Base-by-base conservation (phyloP, 2,113 vertebrate species). In the Ceratotherium simum region DNA sequence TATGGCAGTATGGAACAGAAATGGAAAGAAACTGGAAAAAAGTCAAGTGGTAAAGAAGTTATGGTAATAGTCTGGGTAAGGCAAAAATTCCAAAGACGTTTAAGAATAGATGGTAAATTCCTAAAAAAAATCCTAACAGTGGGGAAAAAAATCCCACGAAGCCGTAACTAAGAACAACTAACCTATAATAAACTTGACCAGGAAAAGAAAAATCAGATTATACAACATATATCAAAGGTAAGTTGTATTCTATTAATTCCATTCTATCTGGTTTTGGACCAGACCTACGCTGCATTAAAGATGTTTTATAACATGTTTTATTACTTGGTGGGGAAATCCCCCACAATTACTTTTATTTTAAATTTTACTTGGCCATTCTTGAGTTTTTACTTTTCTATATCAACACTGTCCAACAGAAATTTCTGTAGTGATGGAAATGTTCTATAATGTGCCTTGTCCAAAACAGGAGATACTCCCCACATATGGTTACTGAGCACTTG, bases 21-120 rank as follows among this genome's bases (percentile, higher is more conserved):
- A 73, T n/a, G 23, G 29, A 90, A 67, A 82, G 20, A 42, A 67
- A 76, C 5, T 17, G 9, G 27, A 82, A 23, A 87, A 70, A 62
- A 90, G 84, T 80, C 89, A 81, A 81, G 18, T 94, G 76, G n/a
- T 65, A 81, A 81, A 64, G 20, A 89, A 73, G 58, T 67, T 83
- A 90, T 17, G 29, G 36, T 51, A 83, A 29, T 17, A 31, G 33
- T 67, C 9, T 65, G 48, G 17, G 5, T 90, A 75, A 83, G 62
- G 60, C 13, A 90, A 65, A 88, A 72, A 39, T 81, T 73, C 14
- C 18, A 54, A 73, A 72, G 33, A 64, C 12, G 64, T 51, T 89
- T 72, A 89, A 82, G 10, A 89, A 64, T 4, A 64, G 39, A 8
- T 33, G 27, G 21, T 64, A 90, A 89, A 31, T 80, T 56, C 6